Evolutionary conservation across 1,140 invertebrate species (phyloP).

Genomic region (Cyclina sinensis): DNA sequence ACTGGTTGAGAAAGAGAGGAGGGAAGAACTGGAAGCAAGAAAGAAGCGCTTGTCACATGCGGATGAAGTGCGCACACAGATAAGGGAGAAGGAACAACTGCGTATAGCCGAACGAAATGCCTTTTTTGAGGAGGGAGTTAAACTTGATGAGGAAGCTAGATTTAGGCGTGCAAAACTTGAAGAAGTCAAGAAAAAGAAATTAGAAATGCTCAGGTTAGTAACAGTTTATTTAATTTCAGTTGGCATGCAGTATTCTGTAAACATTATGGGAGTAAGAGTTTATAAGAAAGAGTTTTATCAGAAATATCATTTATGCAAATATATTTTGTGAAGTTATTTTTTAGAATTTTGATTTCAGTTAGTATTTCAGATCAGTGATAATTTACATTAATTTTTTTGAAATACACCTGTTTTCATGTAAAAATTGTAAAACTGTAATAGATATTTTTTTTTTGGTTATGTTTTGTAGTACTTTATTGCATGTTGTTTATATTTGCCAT

Average conservation of each 20-base stretch:
- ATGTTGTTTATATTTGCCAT: no score
- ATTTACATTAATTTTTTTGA: no score
- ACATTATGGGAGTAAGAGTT: no score
- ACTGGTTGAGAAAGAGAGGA: constrained; percentile 85
- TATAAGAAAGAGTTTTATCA: no score
- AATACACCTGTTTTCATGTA: no score
- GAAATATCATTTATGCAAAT: no score
- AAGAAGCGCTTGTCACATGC: constrained; percentile 80
- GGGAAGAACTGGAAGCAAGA: constrained; percentile 79
- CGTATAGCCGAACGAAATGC: constrained; percentile 83
- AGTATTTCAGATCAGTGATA: no score
- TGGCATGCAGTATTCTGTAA: not conserved
- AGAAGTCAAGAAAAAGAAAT: constrained; percentile 86
- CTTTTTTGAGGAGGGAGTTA: constrained; percentile 87
- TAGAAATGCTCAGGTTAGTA: constrained; percentile 85
- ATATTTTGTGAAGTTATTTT: no score
- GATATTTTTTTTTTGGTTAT: no score
- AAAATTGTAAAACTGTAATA: no score
- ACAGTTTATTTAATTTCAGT: not conserved
- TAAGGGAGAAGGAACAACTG: constrained; percentile 85
- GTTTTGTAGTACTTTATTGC: no score
- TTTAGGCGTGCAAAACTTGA: constrained; percentile 84
- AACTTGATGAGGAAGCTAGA: constrained; percentile 85
- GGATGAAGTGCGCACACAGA: constrained; percentile 85
- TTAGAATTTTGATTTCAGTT: no score